These are phyloP conservation scores for Cheilosia variabilis DNA, from an alignment of 2,888 invertebrate genomes.

Conservation along the genomic window DNA sequence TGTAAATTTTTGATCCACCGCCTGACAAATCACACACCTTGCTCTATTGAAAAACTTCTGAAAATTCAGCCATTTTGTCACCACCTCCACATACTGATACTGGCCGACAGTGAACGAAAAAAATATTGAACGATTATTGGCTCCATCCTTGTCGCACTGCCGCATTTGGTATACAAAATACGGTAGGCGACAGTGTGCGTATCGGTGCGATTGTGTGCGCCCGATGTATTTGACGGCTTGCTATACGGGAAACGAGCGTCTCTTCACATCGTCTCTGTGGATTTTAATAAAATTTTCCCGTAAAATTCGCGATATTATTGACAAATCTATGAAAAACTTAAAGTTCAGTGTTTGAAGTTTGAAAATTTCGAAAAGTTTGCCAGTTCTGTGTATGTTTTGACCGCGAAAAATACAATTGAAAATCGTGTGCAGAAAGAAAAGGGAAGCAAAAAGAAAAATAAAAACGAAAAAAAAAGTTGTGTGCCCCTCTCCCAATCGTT, in stretches of 20 bases:
- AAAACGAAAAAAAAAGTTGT: slow-evolving; percentile 6
- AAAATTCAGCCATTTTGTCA: slow-evolving; percentile 74
- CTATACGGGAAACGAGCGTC: slow-evolving; percentile 83
- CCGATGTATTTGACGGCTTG: slow-evolving; percentile 82
- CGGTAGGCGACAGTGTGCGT: slow-evolving; percentile 34
- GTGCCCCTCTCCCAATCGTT: slow-evolving; percentile 50
- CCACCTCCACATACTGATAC: slow-evolving; percentile 60
- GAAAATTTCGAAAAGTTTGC: slow-evolving; percentile 76
- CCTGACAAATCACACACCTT: slow-evolving; percentile 63
- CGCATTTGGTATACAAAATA: slow-evolving; percentile 45
- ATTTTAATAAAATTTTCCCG: slow-evolving; percentile 81
- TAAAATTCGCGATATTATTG: slow-evolving; percentile 79
- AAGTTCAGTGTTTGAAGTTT: slow-evolving; percentile 77
- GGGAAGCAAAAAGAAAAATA: slow-evolving; percentile 47
- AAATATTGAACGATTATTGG: slow-evolving; percentile 29
- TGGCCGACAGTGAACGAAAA: slow-evolving; percentile 52
- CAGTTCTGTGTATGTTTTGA: slow-evolving; percentile 76
- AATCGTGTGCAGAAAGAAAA: slow-evolving; percentile 74
- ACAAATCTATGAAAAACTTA: slow-evolving; percentile 77
- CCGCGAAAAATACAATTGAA: slow-evolving; percentile 80
- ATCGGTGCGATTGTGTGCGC: slow-evolving; percentile 63
- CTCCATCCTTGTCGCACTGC: slow-evolving; percentile 51
- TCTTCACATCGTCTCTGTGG: slow-evolving; percentile 81
- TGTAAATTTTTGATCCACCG: slow-evolving; percentile 25
- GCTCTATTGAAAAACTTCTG: slow-evolving; percentile 55